Base-by-base conservation (phyloP, 2,888 invertebrate genomes). In the Sphaerophoria rueppellii region DNA sequence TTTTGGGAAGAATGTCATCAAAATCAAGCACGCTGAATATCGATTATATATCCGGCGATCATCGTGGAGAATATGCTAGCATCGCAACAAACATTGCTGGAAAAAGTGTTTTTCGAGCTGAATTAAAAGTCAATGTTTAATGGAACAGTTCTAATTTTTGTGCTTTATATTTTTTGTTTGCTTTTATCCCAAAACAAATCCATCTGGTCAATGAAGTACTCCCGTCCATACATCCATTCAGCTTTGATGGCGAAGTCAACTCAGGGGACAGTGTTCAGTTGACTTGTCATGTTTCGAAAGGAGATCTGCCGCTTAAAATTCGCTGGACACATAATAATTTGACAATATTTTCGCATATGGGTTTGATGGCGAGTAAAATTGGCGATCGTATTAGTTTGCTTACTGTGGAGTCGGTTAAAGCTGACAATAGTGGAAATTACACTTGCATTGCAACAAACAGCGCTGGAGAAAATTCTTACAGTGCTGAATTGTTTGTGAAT, bases 391-490 rank as follows among this genome's bases (percentile, higher is more conserved):
- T 95, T 88, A 95, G 95, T 88, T 93, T 93, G 88, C 93, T 94
- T 90, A 95, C 93, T 90, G 95, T 96, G 89, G 95, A 95, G 88
- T 93, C 94, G 82, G 95, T 95, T 87, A 94, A 94, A 89, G 95
- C 94, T 87, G 93, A 93, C 87, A 94, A 95, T 91, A 93, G 94
- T 89, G 95, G 95, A 90, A 94, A 94, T 91, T 95, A 95, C 90
- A 94, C 94, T 72, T 95, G 95, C 92, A 92, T 93, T 87, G 95
- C 94, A 86, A 93, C 92, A 89, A 95, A 95, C 91, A 91, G 92
- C 88, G 94, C 94, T 87, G 95, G 95, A 89, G 93, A 93, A 88
- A 93, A 93, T 90, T 94, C 93, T 88, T 94, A 93, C 89, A 93
- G 93, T 74, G 93, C 95, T 87, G 93, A 93, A 89, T 93, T 95